Evolutionary conservation across 2,888 invertebrate genomes (phyloP).

Genomic region (Troglohyphantes excavatus): DNA sequence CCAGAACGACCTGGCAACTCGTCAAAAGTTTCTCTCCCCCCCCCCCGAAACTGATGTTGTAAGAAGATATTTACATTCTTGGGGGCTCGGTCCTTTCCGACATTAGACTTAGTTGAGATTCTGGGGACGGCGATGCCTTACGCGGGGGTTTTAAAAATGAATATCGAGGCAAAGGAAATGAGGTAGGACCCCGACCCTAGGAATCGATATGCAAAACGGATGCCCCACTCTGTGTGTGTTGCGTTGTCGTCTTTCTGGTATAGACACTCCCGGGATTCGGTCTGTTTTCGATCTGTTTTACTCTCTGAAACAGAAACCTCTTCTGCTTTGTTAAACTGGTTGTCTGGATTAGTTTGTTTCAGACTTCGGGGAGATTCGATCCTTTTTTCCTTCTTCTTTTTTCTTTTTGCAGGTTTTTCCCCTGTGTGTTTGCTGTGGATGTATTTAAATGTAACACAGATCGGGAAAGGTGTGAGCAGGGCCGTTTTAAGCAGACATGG

Average conservation of each 20-base stretch:
- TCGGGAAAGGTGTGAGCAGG: too few species aligned
- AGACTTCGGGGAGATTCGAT: neutral
- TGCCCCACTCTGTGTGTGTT: constrained; percentile 25
- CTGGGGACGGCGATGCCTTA: constrained; percentile 40
- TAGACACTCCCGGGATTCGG: constrained; percentile 26
- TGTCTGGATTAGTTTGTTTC: constrained; percentile 30
- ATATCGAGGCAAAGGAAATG: constrained; percentile 78
- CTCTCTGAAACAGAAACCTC: constrained; percentile 50
- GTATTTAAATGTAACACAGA: too few species aligned
- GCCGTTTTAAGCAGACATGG: too few species aligned
- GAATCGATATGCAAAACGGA: constrained; percentile 77
- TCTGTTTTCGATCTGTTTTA: constrained; percentile 73
- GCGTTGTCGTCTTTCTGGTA: constrained; percentile 30
- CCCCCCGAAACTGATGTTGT: constrained; percentile 17
- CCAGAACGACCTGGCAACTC: constrained; percentile 59
- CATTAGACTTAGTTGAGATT: constrained; percentile 74
- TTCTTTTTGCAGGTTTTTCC: neutral
- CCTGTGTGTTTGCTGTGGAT: neutral
- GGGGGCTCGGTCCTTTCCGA: constrained; percentile 34
- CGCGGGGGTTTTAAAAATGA: constrained; percentile 77
- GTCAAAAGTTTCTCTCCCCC: constrained; percentile 50
- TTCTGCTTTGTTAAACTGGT: constrained; percentile 75
- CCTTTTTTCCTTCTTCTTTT: constrained; percentile 8
- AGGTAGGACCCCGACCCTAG: constrained; percentile 64
- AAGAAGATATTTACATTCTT: constrained; percentile 77